Percentiles rank a stretch among this genome's conserved stretches.
These are phyloP conservation scores for Lycodopsis pacificus DNA, from an alignment of 2,797 vertebrate genomes.

Conservation along the genomic window DNA sequence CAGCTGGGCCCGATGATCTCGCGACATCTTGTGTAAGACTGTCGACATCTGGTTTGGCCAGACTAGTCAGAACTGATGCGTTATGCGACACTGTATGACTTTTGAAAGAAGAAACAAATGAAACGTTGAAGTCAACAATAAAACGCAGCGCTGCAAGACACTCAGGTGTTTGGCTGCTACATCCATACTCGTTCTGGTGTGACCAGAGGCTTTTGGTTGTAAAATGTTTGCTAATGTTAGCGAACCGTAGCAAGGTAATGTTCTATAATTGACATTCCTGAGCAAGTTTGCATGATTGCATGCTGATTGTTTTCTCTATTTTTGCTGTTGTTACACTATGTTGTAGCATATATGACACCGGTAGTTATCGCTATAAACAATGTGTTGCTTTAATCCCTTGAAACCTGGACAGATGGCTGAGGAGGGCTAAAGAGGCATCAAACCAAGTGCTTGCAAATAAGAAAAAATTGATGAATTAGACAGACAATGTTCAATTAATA, in stretches of 20 bases:
- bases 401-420: background rate
- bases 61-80: constrained; percentile 19
- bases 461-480: background rate
- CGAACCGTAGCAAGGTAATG: background rate
- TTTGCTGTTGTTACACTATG: background rate
- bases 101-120: background rate
- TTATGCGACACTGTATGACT: background rate
- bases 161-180: background rate
- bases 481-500: background rate
- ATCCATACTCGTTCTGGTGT: background rate
- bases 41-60: constrained; percentile 44
- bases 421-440: background rate
- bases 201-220: background rate
- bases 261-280: too few relatives aligned
- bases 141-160: background rate
- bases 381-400: accelerated
- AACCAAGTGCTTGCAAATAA: background rate
- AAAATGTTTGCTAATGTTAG: background rate
- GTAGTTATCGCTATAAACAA: background rate
- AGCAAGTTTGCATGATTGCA: background rate
- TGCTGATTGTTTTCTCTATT: background rate
- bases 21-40: background rate
- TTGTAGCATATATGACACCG: background rate
- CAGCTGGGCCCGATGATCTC: constrained; percentile 7
- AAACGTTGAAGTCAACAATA: background rate